Percentiles rank a stretch among this genome's conserved stretches.
phyloP scores from a whole-genome alignment of 1,140 invertebrate species.

The Pogonomyrmex californicus region DNA sequence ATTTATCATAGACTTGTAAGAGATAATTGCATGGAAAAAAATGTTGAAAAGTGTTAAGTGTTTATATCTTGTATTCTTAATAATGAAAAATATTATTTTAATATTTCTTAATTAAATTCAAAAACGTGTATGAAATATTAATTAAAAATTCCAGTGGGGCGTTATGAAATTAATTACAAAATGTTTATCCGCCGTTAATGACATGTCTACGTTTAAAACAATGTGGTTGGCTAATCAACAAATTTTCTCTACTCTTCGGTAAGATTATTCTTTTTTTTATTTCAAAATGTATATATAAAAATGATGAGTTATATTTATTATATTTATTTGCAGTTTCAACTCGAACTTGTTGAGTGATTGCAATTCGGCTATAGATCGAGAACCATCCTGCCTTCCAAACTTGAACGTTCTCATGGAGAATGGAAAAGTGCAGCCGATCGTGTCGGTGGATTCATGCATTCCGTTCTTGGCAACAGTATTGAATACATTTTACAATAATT shows the following conservation, averaged over 20 bases:
- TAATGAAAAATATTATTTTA: too few species aligned
- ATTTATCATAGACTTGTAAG: too few species aligned
- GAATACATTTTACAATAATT: constrained; percentile 68
- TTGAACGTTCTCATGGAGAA: constrained; percentile 79
- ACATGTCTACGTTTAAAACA: constrained; percentile 73
- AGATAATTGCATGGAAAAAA: too few species aligned
- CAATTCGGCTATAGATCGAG: constrained; percentile 69
- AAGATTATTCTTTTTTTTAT: constrained; percentile 35
- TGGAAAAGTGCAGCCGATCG: constrained; percentile 80
- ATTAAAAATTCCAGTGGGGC: constrained; percentile 79
- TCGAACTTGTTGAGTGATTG: constrained; percentile 83
- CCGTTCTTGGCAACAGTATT: constrained; percentile 79
- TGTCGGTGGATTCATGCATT: constrained; percentile 77
- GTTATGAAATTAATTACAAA: constrained; percentile 80
- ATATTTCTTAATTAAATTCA: not conserved
- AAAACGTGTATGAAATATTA: not conserved
- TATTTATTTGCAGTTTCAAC: constrained; percentile 72
- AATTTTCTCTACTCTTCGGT: constrained; percentile 80
- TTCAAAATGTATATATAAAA: not conserved
- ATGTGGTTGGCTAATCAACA: constrained; percentile 75
- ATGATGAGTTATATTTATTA: constrained; percentile 16
- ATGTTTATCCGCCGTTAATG: constrained; percentile 74
- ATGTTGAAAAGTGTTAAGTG: too few species aligned
- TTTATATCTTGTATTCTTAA: too few species aligned
- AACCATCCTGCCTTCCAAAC: constrained; percentile 80